phyloP scores from a whole-genome alignment of 2,888 invertebrate genomes.

The Dolomedes plantarius region DNA sequence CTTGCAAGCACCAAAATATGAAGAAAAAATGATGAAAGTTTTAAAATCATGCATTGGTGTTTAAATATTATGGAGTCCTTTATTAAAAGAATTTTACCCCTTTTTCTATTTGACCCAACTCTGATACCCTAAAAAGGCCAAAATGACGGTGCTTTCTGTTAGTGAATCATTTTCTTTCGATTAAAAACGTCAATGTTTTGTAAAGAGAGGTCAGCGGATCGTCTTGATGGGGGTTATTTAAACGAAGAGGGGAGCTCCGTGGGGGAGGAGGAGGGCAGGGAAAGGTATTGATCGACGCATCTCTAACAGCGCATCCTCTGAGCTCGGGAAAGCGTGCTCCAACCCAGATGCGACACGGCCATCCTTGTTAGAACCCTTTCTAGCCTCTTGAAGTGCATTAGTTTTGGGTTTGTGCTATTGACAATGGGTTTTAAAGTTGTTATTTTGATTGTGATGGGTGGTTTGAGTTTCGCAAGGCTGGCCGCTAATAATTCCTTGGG shows the following conservation, averaged over 20 bases:
- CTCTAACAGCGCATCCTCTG: conserved; percentile 50
- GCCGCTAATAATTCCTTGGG: background rate
- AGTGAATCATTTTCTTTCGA: no score
- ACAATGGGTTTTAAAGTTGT: conserved; percentile 11
- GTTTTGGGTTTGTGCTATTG: background rate
- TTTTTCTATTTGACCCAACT: no score
- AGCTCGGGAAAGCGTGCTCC: conserved; percentile 34
- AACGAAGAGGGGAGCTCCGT: background rate
- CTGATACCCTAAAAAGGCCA: no score
- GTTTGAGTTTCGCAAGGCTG: conserved; percentile 4
- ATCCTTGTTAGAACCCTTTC: conserved; percentile 16
- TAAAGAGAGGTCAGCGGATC: background rate
- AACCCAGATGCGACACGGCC: conserved; percentile 35
- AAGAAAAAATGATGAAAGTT: no score
- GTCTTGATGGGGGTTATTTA: background rate
- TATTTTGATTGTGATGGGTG: background rate
- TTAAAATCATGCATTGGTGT: no score
- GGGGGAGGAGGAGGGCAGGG: no score
- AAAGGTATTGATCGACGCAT: conserved; percentile 50
- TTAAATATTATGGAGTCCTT: no score
- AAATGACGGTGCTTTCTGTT: no score
- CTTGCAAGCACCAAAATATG: no score
- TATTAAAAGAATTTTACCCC: no score
- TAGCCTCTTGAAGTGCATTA: background rate
- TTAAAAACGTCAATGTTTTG: background rate